Base-by-base conservation (phyloP, 2,888 invertebrate genomes). In the Caenorhabditis sp. region DNA sequence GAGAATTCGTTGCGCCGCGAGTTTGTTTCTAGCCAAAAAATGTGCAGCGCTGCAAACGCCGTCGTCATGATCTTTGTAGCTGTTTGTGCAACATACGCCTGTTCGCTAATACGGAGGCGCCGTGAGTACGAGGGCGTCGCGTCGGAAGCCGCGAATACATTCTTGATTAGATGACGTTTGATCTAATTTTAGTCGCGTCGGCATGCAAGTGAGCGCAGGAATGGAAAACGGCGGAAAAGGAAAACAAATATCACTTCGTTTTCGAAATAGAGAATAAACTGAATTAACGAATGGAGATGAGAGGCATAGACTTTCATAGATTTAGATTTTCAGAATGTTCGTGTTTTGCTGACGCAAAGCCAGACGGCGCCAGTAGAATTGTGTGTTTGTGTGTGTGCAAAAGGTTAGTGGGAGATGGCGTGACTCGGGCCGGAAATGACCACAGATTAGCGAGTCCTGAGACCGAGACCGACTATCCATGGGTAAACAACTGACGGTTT, bases 131-230 rank as follows among this genome's bases (percentile, higher is more conserved):
- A 51, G 51, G 51, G 51, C 51, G 24, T 51, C 24, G 51, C 51
- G 24, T 51, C 24, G 24, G 51, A 4, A 13, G 24, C 18, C 51
- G 20, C 24, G 32, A 60, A 70, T 70, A 70, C 69, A 70, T 70
- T 50, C 60, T 70, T 70, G 69, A 70, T 60, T 70, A 70, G 69
- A 70, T 70, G 69, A 70, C 69, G 69, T 70, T 70, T 60, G 28
- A 70, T 69, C 60, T 70, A 70, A 70, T 70, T 70, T 60, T 51
- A 56, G 37, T n/a, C 53, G 18, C 18, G 32, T 2, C 55, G 32
- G n/a, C 28, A 56, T 32, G 28, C 55, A 40, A 20, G 8, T 13
- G 5, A 2, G 50, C 53, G 20, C 50, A 50, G 32, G 9, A 32
- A 32, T 13, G 40, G 40, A 40, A 13, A 40, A 4, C n/a, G n/a